Base-by-base conservation (phyloP, 1,140 invertebrate species). In the Sesamia nonagrioides region DNA sequence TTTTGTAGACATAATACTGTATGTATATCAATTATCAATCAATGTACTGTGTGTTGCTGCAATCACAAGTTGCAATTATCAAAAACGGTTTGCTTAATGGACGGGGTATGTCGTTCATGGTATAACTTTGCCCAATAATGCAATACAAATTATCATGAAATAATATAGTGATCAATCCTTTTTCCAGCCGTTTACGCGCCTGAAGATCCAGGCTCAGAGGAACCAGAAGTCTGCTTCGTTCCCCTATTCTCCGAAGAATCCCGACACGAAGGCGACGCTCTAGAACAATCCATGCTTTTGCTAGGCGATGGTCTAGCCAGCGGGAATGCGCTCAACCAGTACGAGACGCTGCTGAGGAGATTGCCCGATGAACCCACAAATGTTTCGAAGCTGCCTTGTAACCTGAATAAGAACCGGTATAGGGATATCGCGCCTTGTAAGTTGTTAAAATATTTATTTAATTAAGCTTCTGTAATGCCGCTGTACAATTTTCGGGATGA, bases 391-490 rank as follows among this genome's bases (percentile, higher is more conserved):
- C 96, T 97, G 80, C 96, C 97, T 1, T 96, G 97, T 78, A 99
- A 99, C 95, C 94, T 98, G 56, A 96, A 96, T 80, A 99, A 99
- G 95, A 99, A 99, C 95, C 96, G 99, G 94, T 99, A 99, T 90
- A 96, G 98, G 82, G 99, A 99, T 95, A 99, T 99, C 86, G 98
- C 98, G 75, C 99, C 99, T 78, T 99, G 98, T 99, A 96, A 97
- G 97, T 97, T 11, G 3, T 27, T 27, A 27, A 27, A 27, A 27
- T 1, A 1, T 27, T 27, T 27, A 27, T 27, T 27, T 27, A n/a
- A n/a, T n/a, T n/a, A 27, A 27, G 3, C 27, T 27, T 27, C 27
- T 27, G 1, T 27, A 27, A 3, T 3, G 27, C 1, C 27, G 27
- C 3, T 27, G 27, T 27, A 3, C 27, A 27, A 27, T 27, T 27